Base-by-base conservation (phyloP, 2,888 invertebrate species). In the Acrobasis suavella region DNA sequence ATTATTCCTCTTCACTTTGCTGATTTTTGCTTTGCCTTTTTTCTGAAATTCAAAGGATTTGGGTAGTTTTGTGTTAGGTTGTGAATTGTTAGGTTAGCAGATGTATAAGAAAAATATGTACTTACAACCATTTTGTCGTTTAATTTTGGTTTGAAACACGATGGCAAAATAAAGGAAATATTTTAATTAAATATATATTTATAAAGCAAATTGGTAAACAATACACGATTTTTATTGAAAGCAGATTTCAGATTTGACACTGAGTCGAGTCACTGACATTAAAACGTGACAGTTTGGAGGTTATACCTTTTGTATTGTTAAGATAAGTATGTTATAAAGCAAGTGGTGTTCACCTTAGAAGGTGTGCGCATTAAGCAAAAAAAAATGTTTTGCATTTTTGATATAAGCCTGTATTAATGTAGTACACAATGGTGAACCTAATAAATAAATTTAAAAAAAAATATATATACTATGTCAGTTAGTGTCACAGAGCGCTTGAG, bases 1-100 rank as follows among this genome's bases (percentile, higher is more conserved):
- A 70, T 94, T 94, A 69, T 91, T 93, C 67, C 89, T 86, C 69
- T 94, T 94, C 9, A 93, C 85, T 72, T 91, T 93, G 68, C 94
- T 94, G 1, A 94, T 91, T 75, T 93, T 93, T 50, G 80, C 71
- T 79, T 92, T 93, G 10, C 91, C 89, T 71, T 93, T 89, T 91
- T 93, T 93, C 92, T 93, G 82, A 72, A 84, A 70, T 63, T 63
- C 9, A 14, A 0, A n/a, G 49, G 46, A 64, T 62, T 65, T 65
- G 58, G 66, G 58, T 64, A 64, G 62, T 62, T 14, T 14, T 6
- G 2, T 38, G 12, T 55, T 49, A 10, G 2, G 3, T n/a, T 22
- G 37, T 38, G 15, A 42, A 42, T 1, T 16, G 15, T 60, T 50
- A 51, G 17, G 37, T 60, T 37, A 50, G 15, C 16, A 39, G 16